A percentile compares a stretch with the other conserved stretches of the same genome.
These are phyloP conservation scores for Pelecanoides urinatrix DNA, from an alignment of 2,113 vertebrate genomes.

Conservation along the genomic window DNA sequence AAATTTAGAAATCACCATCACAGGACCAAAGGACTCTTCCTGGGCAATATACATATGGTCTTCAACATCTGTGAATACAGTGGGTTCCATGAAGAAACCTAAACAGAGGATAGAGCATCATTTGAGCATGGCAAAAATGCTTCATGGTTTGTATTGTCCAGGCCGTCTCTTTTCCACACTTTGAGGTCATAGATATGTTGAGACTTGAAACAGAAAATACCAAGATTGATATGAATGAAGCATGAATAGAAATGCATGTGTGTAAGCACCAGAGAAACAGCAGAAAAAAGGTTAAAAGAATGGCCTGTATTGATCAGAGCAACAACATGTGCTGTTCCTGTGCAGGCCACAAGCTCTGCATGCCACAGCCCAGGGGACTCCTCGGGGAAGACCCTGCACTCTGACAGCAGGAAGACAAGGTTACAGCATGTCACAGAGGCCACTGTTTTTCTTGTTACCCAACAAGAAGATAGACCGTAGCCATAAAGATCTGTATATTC, in stretches of 20 bases:
- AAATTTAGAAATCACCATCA: conserved; percentile 98
- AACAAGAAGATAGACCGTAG: background rate
- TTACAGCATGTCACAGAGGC: background rate
- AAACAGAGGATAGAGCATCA: background rate
- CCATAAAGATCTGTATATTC: background rate
- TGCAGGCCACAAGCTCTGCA: background rate
- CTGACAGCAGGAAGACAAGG: background rate
- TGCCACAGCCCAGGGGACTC: background rate
- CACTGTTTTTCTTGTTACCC: background rate
- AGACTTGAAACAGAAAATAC: background rate
- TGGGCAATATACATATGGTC: conserved; percentile 81
- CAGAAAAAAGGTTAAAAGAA: background rate
- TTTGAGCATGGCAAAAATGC: background rate
- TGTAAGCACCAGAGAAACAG: background rate
- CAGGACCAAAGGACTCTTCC: conserved; percentile 90
- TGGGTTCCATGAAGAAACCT: conserved; percentile 87
- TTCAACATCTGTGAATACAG: conserved; percentile 82
- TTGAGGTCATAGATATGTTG: background rate
- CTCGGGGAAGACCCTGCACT: background rate
- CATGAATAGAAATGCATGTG: background rate
- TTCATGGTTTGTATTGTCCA: background rate
- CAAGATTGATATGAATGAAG: background rate
- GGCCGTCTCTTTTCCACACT: background rate
- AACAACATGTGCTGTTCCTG: background rate
- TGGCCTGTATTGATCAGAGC: background rate